Evolutionary conservation across 2,888 invertebrate genomes (phyloP), one percentile per base, ranked within the genome.

Genomic region (Charanyca ferruginea): DNA sequence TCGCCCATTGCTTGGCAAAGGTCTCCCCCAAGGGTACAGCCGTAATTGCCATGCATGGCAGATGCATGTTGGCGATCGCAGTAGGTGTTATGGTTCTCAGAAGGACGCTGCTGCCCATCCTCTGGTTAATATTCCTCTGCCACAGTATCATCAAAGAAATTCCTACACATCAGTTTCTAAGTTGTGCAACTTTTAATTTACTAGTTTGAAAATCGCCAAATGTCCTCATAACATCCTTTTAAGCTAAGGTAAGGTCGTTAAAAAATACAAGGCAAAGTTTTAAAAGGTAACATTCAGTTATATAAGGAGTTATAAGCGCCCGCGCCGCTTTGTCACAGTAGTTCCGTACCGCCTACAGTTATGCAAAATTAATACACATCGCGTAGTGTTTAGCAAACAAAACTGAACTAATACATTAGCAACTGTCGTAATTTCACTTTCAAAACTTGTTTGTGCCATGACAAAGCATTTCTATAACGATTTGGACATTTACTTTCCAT

Each of bases 391-490:
- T 38, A 51, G 47, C 66, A 62, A 66, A 82, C 65, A 72, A 53
- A 73, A 62, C 55, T 48, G 42, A 71, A 72, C 52, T 73, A 71
- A 72, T 79, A 70, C 35, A 57, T 62, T 63, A 64, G 16, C 4
- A 53, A 49, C 57, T 68, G 70, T 61, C 62, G 70, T 64, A 73
- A 66, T 80, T 78, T 81, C 72, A 78, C 81, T 81, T 81, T 80
- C 71, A 60, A 59, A 53, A 59, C 54, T 41, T 70, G 68, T 79
- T 80, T 71, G 62, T 25, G 42, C n/a, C 55, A 48, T 79, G 70
- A 81, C 73, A 49, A 61, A 48, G 63, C 61, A 55, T 69, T 72
- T 64, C 58, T 58, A 60, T 72, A 68, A 44, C 16, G 25, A 32
- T 61, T 69, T 63, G 38, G 59, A 35, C 48, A 41, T 67, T n/a